A percentile compares a stretch with the other conserved stretches of the same genome.
Evolutionary conservation across 2,888 invertebrate species (phyloP).

Genomic region (Nipponacmea schrenckii): DNA sequence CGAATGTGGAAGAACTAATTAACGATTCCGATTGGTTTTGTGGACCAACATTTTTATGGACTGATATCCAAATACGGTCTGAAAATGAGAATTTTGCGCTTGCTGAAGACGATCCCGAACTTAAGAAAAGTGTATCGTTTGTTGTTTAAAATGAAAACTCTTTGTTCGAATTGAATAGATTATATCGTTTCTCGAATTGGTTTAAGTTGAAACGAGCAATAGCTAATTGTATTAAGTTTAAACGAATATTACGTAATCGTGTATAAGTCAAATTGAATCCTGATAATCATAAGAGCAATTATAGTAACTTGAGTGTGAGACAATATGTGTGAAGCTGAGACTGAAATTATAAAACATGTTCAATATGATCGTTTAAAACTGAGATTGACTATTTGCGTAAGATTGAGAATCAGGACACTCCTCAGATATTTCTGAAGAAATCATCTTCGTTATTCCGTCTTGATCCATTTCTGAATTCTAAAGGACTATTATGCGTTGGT

Average conservation of each 20-base stretch:
- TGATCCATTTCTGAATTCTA: constrained; percentile 24
- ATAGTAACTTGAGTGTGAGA: no score
- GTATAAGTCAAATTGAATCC: no score
- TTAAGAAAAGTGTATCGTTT: background rate
- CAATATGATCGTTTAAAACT: background rate
- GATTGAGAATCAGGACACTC: no score
- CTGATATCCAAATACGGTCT: background rate
- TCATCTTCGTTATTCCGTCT: constrained; percentile 7
- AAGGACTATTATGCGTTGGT: constrained; percentile 28
- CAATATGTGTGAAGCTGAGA: constrained; percentile 12
- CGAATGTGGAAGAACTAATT: constrained; percentile 15
- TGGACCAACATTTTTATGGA: constrained; percentile 1
- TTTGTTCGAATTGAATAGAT: background rate
- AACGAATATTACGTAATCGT: no score
- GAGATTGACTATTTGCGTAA: no score
- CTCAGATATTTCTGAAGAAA: no score
- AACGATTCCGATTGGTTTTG: constrained; percentile 17
- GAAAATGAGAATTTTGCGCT: background rate
- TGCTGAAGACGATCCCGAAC: constrained; percentile 4
- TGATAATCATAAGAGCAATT: no score
- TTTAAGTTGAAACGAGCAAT: background rate
- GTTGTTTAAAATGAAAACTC: background rate
- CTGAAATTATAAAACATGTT: background rate
- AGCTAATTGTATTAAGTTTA: no score
- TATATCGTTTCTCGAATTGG: background rate